Base-by-base conservation (phyloP, 2,888 invertebrate species). In the Nemurella pictetii region DNA sequence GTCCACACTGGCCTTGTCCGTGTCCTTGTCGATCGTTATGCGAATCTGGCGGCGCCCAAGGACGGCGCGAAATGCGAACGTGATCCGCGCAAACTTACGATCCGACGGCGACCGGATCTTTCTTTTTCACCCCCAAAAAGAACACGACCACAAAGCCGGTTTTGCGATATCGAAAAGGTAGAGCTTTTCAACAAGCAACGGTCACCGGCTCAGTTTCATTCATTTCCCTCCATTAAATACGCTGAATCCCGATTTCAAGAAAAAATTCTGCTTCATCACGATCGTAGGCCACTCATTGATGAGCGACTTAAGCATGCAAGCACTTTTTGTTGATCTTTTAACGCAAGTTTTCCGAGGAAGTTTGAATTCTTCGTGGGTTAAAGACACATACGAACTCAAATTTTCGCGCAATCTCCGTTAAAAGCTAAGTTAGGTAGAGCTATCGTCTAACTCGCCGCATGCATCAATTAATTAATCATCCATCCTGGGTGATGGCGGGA, bases 301-400 rank as follows among this genome's bases (percentile, higher is more conserved):
- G 9, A n/a, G 0, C 75, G 27, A 3, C 28, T 75, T 28, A 20
- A 75, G 26, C 27, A 75, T 27, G 28, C 28, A 75, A 75, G 75
- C 28, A 75, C 75, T 75, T 75, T 75, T 75, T 75, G 75, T 75
- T 75, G 9, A 75, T 75, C 75, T 75, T 75, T 28, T 75, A 4
- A 12, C 5, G 75, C 75, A 27, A 75, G 75, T 75, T 75, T 75
- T 1, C 26, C 7, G 25, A 27, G 3, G 75, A 75, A 75, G 74
- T 74, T 74, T 25, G 15, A 2, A 27, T 75, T 27, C 75, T 55
- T 55, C 9, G 5, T 20, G 4, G 75, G 75, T 27, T 75, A 28
- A 75, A 75, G 75, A 75, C 75, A 75, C 28, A 27, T 28, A 28
- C 20, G 75, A 75, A 75, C 26, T 28, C 20, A 25, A 26, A 25